These are phyloP conservation scores for Anomalospiza imberbis DNA, from an alignment of 2,797 vertebrate species.

Conservation along the genomic window DNA sequence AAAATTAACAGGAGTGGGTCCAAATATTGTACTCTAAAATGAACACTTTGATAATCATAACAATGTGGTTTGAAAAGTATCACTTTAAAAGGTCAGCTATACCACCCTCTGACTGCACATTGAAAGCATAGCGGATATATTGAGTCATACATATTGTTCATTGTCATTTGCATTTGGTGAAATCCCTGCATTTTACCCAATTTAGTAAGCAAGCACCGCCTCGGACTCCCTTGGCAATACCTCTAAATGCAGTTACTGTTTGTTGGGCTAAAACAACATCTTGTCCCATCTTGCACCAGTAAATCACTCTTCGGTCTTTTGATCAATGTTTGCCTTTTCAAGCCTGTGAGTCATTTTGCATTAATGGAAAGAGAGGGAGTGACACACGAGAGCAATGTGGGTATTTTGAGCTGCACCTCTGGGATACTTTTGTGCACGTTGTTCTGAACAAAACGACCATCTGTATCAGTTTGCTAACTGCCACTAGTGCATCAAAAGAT, in stretches of 20 bases:
- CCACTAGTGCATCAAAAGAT: neutral
- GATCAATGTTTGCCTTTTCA: conserved; percentile 20
- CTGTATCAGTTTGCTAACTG: neutral
- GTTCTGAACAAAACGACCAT: neutral
- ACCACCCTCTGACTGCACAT: conserved; percentile 50
- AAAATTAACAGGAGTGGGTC: conserved; percentile 2
- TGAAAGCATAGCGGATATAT: conserved; percentile 76
- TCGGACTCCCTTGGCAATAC: conserved; percentile 58
- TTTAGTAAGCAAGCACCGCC: conserved; percentile 66
- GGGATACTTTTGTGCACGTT: neutral
- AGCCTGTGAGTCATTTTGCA: conserved; percentile 2
- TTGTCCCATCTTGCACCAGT: neutral
- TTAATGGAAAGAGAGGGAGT: conserved; percentile 11
- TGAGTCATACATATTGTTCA: conserved; percentile 80
- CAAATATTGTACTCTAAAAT: conserved; percentile 47
- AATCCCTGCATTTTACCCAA: conserved; percentile 75
- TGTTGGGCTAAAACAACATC: conserved; percentile 35
- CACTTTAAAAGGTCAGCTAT: conserved; percentile 75
- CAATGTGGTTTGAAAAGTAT: conserved; percentile 75
- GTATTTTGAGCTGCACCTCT: neutral
- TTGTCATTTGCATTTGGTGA: conserved; percentile 82
- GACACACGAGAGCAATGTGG: neutral
- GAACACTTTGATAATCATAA: conserved; percentile 68
- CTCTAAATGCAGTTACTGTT: conserved; percentile 30
- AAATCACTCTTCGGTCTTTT: conserved; percentile 43